A percentile compares a stretch with the other conserved stretches of the same genome.
Conservation (phyloP, 2,113 vertebrate species). For the Chaetodon trifascialis region DNA sequence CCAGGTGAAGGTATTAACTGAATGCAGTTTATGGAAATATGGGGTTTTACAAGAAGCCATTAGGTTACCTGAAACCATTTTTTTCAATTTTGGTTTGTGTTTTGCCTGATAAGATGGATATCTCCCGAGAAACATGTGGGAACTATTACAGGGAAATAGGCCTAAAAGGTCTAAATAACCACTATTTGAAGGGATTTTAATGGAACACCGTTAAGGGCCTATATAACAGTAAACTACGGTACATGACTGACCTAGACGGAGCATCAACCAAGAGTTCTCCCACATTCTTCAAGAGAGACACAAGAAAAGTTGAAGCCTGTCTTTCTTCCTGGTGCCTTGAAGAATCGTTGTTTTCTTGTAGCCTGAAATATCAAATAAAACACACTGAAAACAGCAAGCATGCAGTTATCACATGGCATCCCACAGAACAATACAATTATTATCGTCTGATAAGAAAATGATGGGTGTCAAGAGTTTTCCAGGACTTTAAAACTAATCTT, state of each 20-base stretch:
- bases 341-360: constrained; percentile 39
- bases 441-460: constrained; percentile 66
- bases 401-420: constrained; percentile 53
- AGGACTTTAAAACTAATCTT: constrained; percentile 67
- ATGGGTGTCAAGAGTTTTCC: constrained; percentile 61
- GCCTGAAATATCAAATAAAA: constrained; percentile 49
- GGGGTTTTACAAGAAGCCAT: constrained; percentile 62
- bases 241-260: constrained; percentile 42
- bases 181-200: constrained; percentile 67
- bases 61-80: constrained; percentile 54
- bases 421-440: constrained; percentile 65
- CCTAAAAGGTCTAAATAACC: constrained; percentile 67
- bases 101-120: constrained; percentile 70
- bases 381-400: constrained; percentile 39
- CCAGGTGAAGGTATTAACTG: constrained; percentile 43
- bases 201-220: constrained; percentile 48
- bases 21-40: constrained; percentile 51
- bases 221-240: constrained; percentile 49
- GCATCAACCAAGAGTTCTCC: no score
- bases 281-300: constrained; percentile 18
- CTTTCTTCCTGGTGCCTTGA: constrained; percentile 18
- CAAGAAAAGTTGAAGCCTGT: constrained; percentile 7
- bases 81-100: constrained; percentile 44
- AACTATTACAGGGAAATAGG: constrained; percentile 66
- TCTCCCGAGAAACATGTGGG: constrained; percentile 70